Evolutionary conservation across 2,888 invertebrate genomes (phyloP), one percentile per base, ranked within the genome.

Genomic region (Callimorpha dominula): DNA sequence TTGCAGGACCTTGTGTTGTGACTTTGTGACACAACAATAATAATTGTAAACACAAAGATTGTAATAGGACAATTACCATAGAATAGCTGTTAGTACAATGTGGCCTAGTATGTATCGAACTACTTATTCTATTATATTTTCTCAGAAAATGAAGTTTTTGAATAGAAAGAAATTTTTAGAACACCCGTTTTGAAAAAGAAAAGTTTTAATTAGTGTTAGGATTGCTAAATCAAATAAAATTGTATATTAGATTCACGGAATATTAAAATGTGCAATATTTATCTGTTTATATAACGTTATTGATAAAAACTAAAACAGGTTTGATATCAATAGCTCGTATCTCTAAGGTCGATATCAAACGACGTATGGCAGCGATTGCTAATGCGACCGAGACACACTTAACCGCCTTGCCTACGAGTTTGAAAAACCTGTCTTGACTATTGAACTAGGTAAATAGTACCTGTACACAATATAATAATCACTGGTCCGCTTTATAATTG

Each of bases 311-410:
- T 71, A 73, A 74, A 76, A 67, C 70, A 52, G 52, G 71, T 68
- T 65, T 42, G 71, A 72, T 81, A 85, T 82, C 82, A 74, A 75
- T 66, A 74, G 68, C 64, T 72, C 46, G 71, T 85, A 83, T 84
- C 84, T 76, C 20, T 78, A 78, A 85, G 84, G 84, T 82, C 85
- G 69, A 64, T 67, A 68, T 62, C 42, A 78, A 73, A 9, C 71
- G 70, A 54, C 74, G 74, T 68, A 62, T 73, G 75, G 74, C 73
- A 70, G 68, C 64, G 57, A 67, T 70, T 49, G 65, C 68, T 60
- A 74, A 71, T 73, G 54, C 76, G 81, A 78, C 84, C 85, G 84
- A 84, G 84, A 85, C 82, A 81, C 71, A 81, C 81, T 76, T 79
- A 71, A n/a, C 57, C 52, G 68, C 43, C 63, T n/a, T 60, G 60